Percentiles rank a stretch among this genome's conserved stretches.
phyloP scores from a whole-genome alignment of 2,888 invertebrate species.

The Campopleginae sp. region DNA sequence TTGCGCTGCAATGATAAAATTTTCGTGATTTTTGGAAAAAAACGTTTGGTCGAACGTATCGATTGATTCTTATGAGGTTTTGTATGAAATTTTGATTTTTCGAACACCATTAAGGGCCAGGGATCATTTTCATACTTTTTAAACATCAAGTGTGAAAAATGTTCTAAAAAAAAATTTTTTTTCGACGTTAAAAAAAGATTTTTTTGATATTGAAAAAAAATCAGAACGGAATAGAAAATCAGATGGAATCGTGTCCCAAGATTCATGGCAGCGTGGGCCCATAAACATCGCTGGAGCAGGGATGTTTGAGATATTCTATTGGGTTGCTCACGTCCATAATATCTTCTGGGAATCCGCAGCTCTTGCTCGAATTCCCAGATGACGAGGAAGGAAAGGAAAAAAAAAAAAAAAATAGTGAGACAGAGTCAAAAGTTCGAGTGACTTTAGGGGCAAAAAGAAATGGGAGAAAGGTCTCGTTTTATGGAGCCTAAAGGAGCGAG shows the following conservation, averaged over 20 bases:
- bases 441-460: slow-evolving; percentile 19
- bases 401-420: neutral
- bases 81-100: neutral
- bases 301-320: slow-evolving; percentile 55
- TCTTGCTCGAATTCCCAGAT: slow-evolving; percentile 76
- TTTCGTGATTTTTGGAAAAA: no score
- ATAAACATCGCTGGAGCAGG: slow-evolving; percentile 30
- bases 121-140: neutral
- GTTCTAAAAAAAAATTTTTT: no score
- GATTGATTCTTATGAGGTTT: neutral
- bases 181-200: no score
- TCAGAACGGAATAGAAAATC: neutral
- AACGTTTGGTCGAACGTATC: no score
- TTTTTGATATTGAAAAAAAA: neutral
- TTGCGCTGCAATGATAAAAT: no score
- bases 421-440: slow-evolving; percentile 38
- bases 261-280: neutral
- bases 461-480: slow-evolving; percentile 10
- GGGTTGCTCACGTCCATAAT: slow-evolving; percentile 54
- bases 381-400: slow-evolving; percentile 68
- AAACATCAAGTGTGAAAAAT: no score
- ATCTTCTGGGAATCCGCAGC: slow-evolving; percentile 61
- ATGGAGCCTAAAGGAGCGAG: slow-evolving; percentile 4
- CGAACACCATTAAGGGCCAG: neutral
- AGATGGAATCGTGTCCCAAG: neutral